Evolutionary conservation across 1,140 invertebrate species (phyloP).

Genomic region (Aplysia californica): DNA sequence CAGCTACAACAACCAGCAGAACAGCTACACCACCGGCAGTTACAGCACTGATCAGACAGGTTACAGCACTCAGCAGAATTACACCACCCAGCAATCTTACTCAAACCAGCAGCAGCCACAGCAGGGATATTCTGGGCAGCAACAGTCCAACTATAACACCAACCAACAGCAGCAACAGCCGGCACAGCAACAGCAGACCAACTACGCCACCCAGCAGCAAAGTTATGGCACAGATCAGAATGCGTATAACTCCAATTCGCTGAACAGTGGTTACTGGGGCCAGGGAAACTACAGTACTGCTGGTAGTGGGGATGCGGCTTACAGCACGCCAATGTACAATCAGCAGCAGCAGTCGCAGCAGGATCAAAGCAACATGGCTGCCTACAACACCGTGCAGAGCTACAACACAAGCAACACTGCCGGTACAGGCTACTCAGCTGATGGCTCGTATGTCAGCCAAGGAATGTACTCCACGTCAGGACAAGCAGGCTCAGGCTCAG

Average conservation of each 20-base stretch:
- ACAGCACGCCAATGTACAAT: slow-evolving; percentile 3
- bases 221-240: background rate
- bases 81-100: background rate
- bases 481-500: background rate
- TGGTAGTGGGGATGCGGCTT: too few relatives aligned
- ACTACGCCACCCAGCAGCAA: background rate
- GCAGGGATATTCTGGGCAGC: background rate
- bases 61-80: background rate
- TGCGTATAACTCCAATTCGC: too few relatives aligned
- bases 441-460: slow-evolving; percentile 5
- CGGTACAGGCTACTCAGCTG: slow-evolving; percentile 12
- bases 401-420: background rate
- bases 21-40: background rate
- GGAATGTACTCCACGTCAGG: background rate
- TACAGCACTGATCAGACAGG: background rate
- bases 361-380: background rate
- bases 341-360: background rate
- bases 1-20: background rate
- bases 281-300: slow-evolving; percentile 21
- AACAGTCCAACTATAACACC: too few relatives aligned
- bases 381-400: background rate
- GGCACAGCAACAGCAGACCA: too few relatives aligned
- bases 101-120: slow-evolving; percentile 1
- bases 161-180: too few relatives aligned
- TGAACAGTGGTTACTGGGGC: background rate